These are phyloP conservation scores for Mythimna vitellina DNA, from an alignment of 2,888 invertebrate species.

Conservation along the genomic window DNA sequence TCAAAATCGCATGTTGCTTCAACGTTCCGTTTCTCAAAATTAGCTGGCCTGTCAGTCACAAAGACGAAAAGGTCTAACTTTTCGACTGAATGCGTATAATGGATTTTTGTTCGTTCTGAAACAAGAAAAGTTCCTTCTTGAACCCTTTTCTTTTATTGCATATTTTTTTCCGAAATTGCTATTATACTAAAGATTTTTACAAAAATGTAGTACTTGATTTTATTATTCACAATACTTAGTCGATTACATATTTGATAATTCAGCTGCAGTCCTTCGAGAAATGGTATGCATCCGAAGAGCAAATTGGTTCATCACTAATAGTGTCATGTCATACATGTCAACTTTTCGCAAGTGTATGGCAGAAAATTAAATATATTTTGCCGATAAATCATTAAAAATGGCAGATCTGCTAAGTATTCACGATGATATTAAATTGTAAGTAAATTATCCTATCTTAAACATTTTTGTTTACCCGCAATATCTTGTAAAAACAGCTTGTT, in stretches of 20 bases:
- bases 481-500: slow-evolving; percentile 12
- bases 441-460: slow-evolving; percentile 61
- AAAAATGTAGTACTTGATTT: no score
- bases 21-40: slow-evolving; percentile 27
- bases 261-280: no score
- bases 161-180: no score
- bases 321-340: slow-evolving; percentile 62
- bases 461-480: not conserved
- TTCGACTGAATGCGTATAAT: not conserved
- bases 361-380: slow-evolving; percentile 62
- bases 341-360: slow-evolving; percentile 61
- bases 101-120: slow-evolving; percentile 28
- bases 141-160: no score
- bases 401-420: slow-evolving; percentile 92
- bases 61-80: not conserved
- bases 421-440: slow-evolving; percentile 94
- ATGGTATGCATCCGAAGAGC: no score
- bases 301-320: slow-evolving; percentile 20
- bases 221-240: no score
- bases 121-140: no score
- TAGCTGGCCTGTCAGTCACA: not conserved
- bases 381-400: slow-evolving; percentile 74
- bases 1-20: slow-evolving; percentile 74
- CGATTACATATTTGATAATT: no score
- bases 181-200: no score